Conservation (phyloP, 2,113 vertebrate species). For the Crypturellus undulatus region DNA sequence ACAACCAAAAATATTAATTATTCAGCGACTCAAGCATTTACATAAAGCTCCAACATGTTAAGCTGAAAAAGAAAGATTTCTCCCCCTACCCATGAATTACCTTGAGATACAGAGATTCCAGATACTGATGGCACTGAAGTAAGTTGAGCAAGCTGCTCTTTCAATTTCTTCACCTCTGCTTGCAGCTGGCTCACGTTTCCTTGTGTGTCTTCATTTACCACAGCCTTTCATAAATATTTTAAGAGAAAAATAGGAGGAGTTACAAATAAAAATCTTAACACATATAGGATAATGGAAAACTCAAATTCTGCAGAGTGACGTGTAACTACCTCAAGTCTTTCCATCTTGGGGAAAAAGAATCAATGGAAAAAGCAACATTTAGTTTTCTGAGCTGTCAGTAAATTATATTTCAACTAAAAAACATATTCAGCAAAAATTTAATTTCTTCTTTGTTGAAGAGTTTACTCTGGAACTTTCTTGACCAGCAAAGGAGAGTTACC, state of each 20-base stretch:
- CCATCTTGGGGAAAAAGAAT: background rate
- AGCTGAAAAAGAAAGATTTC: background rate
- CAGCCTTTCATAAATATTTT: slow-evolving; percentile 80
- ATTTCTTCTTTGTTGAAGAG: background rate
- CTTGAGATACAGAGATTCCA: slow-evolving; percentile 46
- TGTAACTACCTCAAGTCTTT: background rate
- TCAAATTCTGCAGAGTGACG: background rate
- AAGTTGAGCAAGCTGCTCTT: slow-evolving; percentile 86
- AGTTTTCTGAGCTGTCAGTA: background rate
- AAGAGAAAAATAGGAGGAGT: background rate
- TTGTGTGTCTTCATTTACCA: slow-evolving; percentile 95
- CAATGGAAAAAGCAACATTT: background rate
- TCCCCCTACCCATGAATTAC: slow-evolving; percentile 38
- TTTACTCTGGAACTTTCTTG: background rate
- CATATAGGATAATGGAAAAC: background rate
- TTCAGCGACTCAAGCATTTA: background rate
- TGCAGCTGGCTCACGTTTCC: slow-evolving; percentile 94
- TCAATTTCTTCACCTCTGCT: slow-evolving; percentile 92
- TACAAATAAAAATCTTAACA: background rate
- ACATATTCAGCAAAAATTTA: background rate
- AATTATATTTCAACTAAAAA: background rate
- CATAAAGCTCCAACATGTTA: background rate
- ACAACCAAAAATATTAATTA: background rate
- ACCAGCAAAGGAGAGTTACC: background rate
- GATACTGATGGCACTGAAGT: slow-evolving; percentile 54